Evolutionary conservation across 2,888 invertebrate genomes (phyloP).

Genomic region (Epistrophe grossulariae): DNA sequence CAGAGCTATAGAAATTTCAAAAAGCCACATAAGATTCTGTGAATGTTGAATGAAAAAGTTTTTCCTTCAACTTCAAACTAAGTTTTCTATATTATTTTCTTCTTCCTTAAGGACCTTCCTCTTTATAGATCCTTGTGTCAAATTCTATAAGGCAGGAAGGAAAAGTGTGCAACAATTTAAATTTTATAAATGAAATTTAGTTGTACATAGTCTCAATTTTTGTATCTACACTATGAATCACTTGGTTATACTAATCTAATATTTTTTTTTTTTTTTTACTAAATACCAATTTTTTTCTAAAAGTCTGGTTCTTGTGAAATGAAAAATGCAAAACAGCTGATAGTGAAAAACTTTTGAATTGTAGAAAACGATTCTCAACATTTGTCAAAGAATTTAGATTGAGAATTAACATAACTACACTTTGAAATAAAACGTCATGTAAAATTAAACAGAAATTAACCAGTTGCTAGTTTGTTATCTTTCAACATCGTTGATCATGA

Average conservation of each 20-base stretch:
- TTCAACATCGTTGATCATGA: too few species aligned
- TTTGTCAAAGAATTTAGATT: too few species aligned
- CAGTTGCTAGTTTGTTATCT: too few species aligned
- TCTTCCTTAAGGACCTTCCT: constrained; percentile 3
- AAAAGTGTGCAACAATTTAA: constrained; percentile 58
- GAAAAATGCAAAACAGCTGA: too few species aligned
- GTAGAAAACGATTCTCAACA: too few species aligned
- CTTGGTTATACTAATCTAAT: not conserved
- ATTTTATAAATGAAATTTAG: constrained; percentile 65
- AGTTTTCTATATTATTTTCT: constrained; percentile 21
- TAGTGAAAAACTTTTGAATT: too few species aligned
- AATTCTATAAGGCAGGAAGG: constrained; percentile 6
- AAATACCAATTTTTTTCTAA: not conserved
- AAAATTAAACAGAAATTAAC: too few species aligned
- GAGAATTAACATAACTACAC: too few species aligned
- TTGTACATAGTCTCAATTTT: not conserved
- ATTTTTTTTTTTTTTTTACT: not conserved
- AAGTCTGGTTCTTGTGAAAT: too few species aligned
- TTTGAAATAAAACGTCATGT: too few species aligned
- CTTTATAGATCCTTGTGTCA: constrained; percentile 20
- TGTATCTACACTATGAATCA: not conserved
- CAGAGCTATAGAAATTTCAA: constrained; percentile 14
- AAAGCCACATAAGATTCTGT: constrained; percentile 53
- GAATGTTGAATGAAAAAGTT: constrained; percentile 48
- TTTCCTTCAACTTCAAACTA: constrained; percentile 49